Evolutionary conservation across 1,140 invertebrate genomes (phyloP).

Genomic region (Neuroterus valhalla): DNA sequence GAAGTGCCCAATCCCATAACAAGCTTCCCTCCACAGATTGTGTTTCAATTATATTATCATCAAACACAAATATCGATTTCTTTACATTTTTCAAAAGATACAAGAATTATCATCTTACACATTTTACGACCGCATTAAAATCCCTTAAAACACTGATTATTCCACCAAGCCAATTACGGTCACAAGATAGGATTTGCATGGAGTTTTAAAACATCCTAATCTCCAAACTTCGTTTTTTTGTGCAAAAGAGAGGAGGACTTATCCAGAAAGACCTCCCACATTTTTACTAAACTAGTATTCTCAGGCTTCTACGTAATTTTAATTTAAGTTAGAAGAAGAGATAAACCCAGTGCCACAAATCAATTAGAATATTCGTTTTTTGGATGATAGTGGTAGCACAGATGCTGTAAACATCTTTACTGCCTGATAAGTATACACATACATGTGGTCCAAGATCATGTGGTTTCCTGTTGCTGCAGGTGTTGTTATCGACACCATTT

Average conservation of each 20-base stretch:
- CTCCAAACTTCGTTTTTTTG: background rate
- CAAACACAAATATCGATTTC: background rate
- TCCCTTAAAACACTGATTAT: background rate
- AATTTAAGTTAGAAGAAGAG: constrained; percentile 69
- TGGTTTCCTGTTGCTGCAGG: constrained; percentile 15
- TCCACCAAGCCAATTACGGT: constrained; percentile 3
- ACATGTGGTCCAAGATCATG: constrained; percentile 19
- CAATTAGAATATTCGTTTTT: constrained; percentile 68
- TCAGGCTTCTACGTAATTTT: constrained; percentile 62
- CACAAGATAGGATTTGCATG: background rate
- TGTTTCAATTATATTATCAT: background rate
- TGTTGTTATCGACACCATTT: constrained; percentile 31
- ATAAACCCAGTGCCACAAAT: constrained; percentile 67
- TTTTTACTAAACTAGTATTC: background rate
- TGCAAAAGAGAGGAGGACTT: background rate
- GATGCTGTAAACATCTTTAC: constrained; percentile 72
- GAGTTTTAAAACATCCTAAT: background rate
- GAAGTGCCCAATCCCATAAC: background rate
- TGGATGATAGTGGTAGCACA: constrained; percentile 64
- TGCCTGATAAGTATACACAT: constrained; percentile 64
- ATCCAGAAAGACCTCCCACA: constrained; percentile 1
- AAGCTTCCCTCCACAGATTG: background rate
- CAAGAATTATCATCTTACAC: background rate
- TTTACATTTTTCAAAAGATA: background rate
- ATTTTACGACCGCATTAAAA: background rate